A percentile compares a stretch with the other conserved stretches of the same genome.
Evolutionary conservation across 2,113 vertebrate genomes (phyloP).

Genomic region (Rhipidura dahli): DNA sequence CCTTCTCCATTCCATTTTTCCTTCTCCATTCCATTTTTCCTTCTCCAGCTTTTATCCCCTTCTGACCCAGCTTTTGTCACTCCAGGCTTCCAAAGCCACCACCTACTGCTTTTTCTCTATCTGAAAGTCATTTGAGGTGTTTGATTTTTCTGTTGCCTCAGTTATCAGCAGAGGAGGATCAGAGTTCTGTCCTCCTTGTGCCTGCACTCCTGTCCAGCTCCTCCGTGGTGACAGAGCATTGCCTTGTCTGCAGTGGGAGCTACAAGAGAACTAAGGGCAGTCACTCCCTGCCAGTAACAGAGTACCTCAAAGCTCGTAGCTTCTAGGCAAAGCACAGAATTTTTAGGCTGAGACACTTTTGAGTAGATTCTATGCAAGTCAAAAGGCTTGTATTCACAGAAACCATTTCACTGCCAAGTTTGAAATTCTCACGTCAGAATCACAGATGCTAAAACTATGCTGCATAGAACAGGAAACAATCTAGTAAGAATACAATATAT

Average conservation of each 20-base stretch:
- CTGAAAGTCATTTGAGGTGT: fast-evolving
- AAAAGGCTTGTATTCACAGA: background rate
- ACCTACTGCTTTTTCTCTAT: background rate
- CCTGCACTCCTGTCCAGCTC: background rate
- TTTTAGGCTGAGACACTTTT: background rate
- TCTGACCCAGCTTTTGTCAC: background rate
- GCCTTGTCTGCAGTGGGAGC: background rate
- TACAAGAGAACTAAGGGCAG: background rate
- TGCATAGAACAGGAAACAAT: background rate
- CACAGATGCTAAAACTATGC: background rate
- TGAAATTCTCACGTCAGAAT: background rate
- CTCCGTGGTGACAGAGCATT: background rate
- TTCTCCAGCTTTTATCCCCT: background rate
- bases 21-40: background rate
- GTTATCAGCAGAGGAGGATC: background rate
- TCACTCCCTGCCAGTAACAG: background rate
- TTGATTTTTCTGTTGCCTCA: background rate
- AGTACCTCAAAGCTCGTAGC: background rate
- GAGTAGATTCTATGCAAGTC: background rate
- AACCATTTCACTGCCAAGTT: background rate
- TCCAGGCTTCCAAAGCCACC: background rate
- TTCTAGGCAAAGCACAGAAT: background rate
- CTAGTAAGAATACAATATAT: background rate
- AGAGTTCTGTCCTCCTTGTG: background rate
- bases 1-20: too few species aligned